Evolutionary conservation across 1,140 invertebrate species (phyloP), one percentile per base, ranked within the genome.

Genomic region (Bombus pyrosoma): DNA sequence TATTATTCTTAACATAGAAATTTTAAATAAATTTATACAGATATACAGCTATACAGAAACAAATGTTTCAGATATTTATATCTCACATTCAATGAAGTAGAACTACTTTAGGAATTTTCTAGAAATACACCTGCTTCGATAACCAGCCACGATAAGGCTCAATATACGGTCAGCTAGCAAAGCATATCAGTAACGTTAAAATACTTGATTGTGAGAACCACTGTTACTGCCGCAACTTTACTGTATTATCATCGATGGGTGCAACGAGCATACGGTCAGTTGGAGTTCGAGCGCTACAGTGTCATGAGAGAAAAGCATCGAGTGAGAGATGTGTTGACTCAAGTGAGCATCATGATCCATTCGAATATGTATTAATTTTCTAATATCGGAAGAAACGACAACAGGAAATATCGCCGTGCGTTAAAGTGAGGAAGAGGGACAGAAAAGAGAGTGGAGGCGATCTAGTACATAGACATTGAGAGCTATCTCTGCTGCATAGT

Each of bases 401-500:
- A 73, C 71, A 80, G 25, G 28, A 59, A 47, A 62, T 72, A 64
- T 41, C 13, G 12, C 1, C 4, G 32, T 64, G n/a, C 22, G 59
- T 47, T 57, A 82, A 64, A 74, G 43, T 71, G 72, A 59, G 37
- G 9, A 18, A 37, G 9, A 6, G 12, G 8, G 47, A 39, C 28
- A 39, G 57, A 62, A 37, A 12, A 25, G 22, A 34, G 18, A 66
- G 25, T 22, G 59, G 12, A 62, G 59, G 28, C 28, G 59, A 62
- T 62, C 12, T 43, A 47, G 32, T 34, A 74, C 75, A 43, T 13
- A 37, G 13, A 37, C 41, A 43, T 57, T 5, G 1, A n/a, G 15
- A 69, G 62, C 32, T 83, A 83, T 86, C 72, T 86, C 72, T 71
- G 64, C 64, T 39, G n/a, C 53, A 66, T 74, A 79, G 62, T 57